Evolutionary conservation across 30 jellyfish, hydroid and myxozoan genomes (phyloP), one percentile per base, ranked within the genome.

Genomic region (Catostylus mosaicus): DNA sequence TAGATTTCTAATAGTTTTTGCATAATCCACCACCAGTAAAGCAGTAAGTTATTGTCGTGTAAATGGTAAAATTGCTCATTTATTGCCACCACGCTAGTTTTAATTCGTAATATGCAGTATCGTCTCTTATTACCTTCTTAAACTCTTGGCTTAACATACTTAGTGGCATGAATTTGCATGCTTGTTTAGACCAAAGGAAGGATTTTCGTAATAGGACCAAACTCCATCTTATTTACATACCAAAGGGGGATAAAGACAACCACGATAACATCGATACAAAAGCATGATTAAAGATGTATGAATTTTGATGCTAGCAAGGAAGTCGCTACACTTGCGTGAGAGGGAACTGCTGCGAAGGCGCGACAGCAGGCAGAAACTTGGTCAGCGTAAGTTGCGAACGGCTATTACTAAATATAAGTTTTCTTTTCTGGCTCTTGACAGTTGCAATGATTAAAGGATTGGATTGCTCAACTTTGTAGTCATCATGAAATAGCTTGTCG

Each of bases 161-260:
- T 59, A 59, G 71, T 23, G 36, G 71, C 7, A 27, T 18, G 71
- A 59, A 4, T 22, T 10, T 59, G 36, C 35, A 27, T 59, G 26
- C 71, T 23, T 8, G 4, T 23, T 27, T 37, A 10, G 26, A 59
- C 37, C 38, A 26, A 59, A 59, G 71, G 71, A 59, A 59, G 71
- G 71, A 59, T 59, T 23, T 27, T 3, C 36, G 9, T 59, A 59
- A 59, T 59, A 10, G 71, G 71, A 59, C 71, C 35, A 59, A 59
- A 26, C 7, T n/a, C 67, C 27, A 52, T 10, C 71, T 59, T 59
- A 18, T 59, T 23, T 23, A 10, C 71, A n/a, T 59, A 59, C 38
- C 36, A 27, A 22, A 23, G 38, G 23, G 71, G 67, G 26, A 23
- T 43, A 43, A 43, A 43, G 56, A 43, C 16, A 16, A 16, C 56